Evolutionary conservation across 92 coral and sea anemone species (phyloP), one percentile per base, ranked within the genome.

Genomic region (Parazoanthus swiftii): DNA sequence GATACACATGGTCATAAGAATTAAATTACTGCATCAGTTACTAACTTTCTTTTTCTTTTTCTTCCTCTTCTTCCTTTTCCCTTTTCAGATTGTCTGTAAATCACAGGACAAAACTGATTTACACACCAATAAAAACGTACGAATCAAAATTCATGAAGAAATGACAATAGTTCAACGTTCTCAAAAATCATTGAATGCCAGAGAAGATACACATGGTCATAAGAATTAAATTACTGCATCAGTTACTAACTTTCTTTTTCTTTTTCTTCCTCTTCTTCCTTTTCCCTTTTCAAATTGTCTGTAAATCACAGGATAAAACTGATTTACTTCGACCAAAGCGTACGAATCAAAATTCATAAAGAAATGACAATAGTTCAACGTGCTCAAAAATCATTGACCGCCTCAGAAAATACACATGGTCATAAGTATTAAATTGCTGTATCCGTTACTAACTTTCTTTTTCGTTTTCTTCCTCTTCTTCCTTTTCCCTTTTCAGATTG

Each of bases 221-320:
- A 0, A 29, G 21, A 11, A n/a, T 29, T 13, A 23, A n/a, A 16
- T 76, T 20, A 4, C 39, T 37, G 26, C 0, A 71, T 7, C 13
- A 33, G 29, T 66, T 84, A 84, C 87, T 84, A 84, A 84, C 87
- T 51, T 72, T 84, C 79, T 48, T 84, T 79, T 38, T n/a, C n/a
- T n/a, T n/a, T n/a, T n/a, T 84, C 87, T 71, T 3, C 48, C 18
- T 44, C 79, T 73, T 71, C 78, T 39, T 76, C 87, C 16, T 74
- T 68, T 38, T 84, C 87, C 43, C 87, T 74, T 71, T 84, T 84
- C 67, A 71, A 3, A 15, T 48, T 84, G 74, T 74, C 87, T 84
- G 74, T 76, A 84, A 84, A 83, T 44, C 18, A 44, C 15, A 29
- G 35, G 38, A 78, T 7, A 78, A 15, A 78, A 2, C 63, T 67